Percentiles rank a stretch among this genome's conserved stretches.
Conservation (phyloP, 2,797 vertebrate species). For the Onychomys torridus region DNA sequence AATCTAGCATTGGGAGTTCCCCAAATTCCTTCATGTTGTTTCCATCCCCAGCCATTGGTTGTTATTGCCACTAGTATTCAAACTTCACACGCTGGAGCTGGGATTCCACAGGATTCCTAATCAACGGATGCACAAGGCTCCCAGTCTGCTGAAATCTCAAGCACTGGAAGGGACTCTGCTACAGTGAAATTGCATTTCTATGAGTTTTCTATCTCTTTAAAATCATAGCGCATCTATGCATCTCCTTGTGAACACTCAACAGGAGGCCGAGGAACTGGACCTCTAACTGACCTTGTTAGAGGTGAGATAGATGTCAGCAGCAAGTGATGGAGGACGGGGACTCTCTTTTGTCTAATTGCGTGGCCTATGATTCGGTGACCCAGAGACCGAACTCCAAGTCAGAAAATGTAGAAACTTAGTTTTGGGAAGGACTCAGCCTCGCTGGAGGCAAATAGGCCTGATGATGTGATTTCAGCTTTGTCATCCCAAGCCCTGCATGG, state of each 20-base stretch:
- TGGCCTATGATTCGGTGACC: background rate
- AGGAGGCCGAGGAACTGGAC: slow-evolving; percentile 14
- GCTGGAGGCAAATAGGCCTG: background rate
- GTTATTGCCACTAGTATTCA: fast-evolving
- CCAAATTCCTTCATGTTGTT: background rate
- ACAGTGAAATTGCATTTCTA: slow-evolving; percentile 9
- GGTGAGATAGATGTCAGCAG: background rate
- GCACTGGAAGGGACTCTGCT: background rate
- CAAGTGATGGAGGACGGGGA: background rate
- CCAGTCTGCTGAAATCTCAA: background rate
- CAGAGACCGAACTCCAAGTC: slow-evolving; percentile 43
- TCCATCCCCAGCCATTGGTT: background rate
- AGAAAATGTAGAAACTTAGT: background rate
- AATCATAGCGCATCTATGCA: background rate
- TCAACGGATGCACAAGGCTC: background rate
- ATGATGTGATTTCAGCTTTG: background rate
- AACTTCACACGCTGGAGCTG: too few relatives aligned
- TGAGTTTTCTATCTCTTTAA: slow-evolving; percentile 1
- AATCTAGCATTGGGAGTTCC: background rate
- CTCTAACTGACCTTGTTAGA: background rate
- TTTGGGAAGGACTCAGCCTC: background rate
- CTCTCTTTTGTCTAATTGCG: slow-evolving; percentile 34
- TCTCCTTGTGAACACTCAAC: slow-evolving; percentile 31
- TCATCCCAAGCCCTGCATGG: background rate
- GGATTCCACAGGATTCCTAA: background rate